phyloP scores from a whole-genome alignment of 2,113 vertebrate species.

The Nycticryphes semicollaris region DNA sequence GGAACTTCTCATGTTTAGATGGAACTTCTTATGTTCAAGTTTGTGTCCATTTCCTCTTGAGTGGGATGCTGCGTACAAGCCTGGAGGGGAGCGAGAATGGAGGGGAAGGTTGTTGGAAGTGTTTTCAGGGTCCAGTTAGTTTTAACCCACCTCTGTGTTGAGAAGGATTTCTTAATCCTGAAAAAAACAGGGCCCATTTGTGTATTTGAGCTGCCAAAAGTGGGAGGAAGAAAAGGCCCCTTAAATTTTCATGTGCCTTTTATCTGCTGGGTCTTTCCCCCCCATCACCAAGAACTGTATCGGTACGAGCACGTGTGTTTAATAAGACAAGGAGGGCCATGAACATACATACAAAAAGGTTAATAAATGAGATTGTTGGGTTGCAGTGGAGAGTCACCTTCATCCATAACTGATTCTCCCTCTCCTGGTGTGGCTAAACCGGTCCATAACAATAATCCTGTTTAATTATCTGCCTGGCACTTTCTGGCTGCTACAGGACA shows the following conservation, averaged over 20 bases:
- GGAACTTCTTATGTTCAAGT: no score
- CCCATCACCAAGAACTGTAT: background rate
- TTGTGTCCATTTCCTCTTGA: no score
- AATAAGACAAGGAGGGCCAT: no score
- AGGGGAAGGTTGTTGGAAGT: background rate
- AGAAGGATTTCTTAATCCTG: background rate
- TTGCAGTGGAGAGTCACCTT: background rate
- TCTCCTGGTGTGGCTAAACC: background rate
- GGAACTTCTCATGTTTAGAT: no score
- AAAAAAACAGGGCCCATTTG: background rate
- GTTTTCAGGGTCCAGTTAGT: background rate
- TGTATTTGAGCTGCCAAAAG: background rate
- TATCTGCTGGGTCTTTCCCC: background rate
- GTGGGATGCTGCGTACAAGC: background rate
- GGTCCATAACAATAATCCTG: accelerated
- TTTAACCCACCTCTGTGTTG: background rate
- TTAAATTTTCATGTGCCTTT: background rate
- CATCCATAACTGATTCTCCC: background rate
- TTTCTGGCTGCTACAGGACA: background rate
- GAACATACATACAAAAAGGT: background rate
- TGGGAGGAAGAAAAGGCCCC: accelerated
- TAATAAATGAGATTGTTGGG: background rate
- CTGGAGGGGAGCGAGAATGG: background rate
- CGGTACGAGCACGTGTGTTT: accelerated
- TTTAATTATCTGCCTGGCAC: background rate